Evolutionary conservation across 2,797 vertebrate genomes (phyloP), one percentile per base, ranked within the genome.

Genomic region (Crenuchus spilurus): DNA sequence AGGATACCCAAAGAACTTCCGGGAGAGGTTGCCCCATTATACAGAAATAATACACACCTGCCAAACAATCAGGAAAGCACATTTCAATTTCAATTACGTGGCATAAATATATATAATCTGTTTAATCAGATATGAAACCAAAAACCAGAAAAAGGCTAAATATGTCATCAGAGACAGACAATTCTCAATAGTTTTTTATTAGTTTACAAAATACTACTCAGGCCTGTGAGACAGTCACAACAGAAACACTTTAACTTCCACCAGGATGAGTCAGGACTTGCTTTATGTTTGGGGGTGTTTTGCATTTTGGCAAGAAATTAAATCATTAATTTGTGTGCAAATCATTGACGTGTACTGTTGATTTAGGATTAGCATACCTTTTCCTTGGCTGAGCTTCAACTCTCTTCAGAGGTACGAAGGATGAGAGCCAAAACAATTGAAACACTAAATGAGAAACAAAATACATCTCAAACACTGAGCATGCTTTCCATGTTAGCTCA

Each of bases 261-360:
- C 2, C 33, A 67, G 20, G 13, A 30, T 2, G 26, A 39, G 64
- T 44, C 16, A 14, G 26, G 46, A 22, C 35, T 44, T 5, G 44
- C 33, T 18, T 24, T 52, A 22, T 35, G 39, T 66, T 39, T 24
- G 31, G 10, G n/a, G 4, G 10, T 7, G 33, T 61, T 61, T 30
- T 26, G 8, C 33, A 52, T 16, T 2, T 24, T 11, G n/a, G 44
- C 31, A 37, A 67, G 20, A 48, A 51, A 67, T 68, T 61, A 68
- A 65, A 60, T 51, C 11, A 13, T 75, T 52, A 42, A 69, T 75
- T 62, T 69, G 65, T 44, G 46, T 22, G 20, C 24, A 44, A 69
- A 44, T 39, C 61, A 64, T 64, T 46, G 55, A 62, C 26, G 46
- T 37, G 22, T 11, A 42, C 9, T 8, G 44, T 54, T 52, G 8